Conservation (phyloP, 2,113 vertebrate species). For the Dryoscopus gambensis region DNA sequence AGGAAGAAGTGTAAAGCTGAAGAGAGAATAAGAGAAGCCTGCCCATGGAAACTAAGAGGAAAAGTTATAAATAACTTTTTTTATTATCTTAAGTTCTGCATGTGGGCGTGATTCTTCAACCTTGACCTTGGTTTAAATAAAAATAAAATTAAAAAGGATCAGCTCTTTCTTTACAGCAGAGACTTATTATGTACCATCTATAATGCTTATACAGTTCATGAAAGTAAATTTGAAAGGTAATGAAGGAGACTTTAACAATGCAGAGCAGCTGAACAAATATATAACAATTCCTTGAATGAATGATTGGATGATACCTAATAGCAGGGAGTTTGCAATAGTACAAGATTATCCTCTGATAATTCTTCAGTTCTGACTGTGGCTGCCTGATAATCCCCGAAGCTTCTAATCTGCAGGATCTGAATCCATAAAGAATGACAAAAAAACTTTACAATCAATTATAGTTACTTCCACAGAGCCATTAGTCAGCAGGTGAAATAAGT, state of each 20-base stretch:
- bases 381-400: constrained; percentile 52
- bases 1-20: not conserved
- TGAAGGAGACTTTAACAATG: constrained; percentile 39
- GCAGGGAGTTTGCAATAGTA: constrained; percentile 49
- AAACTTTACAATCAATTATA: constrained; percentile 47
- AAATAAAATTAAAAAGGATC: constrained; percentile 39
- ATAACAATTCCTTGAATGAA: constrained; percentile 55
- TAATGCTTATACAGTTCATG: not conserved
- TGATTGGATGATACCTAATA: constrained; percentile 57
- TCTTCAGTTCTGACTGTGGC: constrained; percentile 55
- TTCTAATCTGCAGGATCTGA: constrained; percentile 62
- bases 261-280: constrained; percentile 38
- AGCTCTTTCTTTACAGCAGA: constrained; percentile 1
- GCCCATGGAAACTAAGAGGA: not conserved
- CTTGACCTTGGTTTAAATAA: constrained; percentile 60
- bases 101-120: constrained; percentile 21
- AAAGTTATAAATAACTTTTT: constrained; percentile 47
- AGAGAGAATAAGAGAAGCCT: not conserved
- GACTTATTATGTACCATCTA: constrained; percentile 8
- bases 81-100: constrained; percentile 39
- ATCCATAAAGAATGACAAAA: constrained; percentile 44
- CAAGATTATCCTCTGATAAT: constrained; percentile 65
- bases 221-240: constrained; percentile 49
- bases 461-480: constrained; percentile 24
- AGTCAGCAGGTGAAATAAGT: constrained; percentile 26